These are phyloP conservation scores for Pogonus chalceus DNA, from an alignment of 1,140 invertebrate genomes.

Conservation along the genomic window DNA sequence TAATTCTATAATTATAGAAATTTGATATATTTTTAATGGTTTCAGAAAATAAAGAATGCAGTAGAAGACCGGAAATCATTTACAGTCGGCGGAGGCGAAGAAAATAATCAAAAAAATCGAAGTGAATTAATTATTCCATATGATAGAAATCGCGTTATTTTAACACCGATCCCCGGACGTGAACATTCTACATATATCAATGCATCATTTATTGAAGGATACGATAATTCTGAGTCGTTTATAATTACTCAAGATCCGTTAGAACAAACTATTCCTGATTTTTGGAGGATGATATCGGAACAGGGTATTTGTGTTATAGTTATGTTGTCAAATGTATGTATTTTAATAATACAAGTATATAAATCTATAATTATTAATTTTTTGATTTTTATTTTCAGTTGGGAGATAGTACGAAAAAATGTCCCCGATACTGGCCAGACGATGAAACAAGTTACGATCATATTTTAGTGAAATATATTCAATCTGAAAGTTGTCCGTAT, in stretches of 20 bases:
- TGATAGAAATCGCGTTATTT: conserved; percentile 80
- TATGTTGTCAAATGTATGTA: conserved; percentile 83
- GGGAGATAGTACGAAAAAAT: conserved; percentile 56
- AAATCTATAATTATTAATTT: not conserved
- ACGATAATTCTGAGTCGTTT: conserved; percentile 87
- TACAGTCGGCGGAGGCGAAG: conserved; percentile 68
- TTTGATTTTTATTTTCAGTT: conserved; percentile 37
- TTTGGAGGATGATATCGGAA: conserved; percentile 95
- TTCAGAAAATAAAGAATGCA: conserved; percentile 68
- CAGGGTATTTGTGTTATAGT: conserved; percentile 84
- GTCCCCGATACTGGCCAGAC: conserved; percentile 87
- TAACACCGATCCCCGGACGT: conserved; percentile 65
- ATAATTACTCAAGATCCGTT: conserved; percentile 93
- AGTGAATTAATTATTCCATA: conserved; percentile 82
- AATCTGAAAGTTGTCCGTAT: conserved; percentile 78
- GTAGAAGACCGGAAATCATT: conserved; percentile 74
- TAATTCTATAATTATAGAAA: not conserved
- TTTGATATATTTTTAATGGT: conserved; percentile 18
- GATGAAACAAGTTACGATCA: conserved; percentile 73
- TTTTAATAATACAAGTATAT: conserved; percentile 14
- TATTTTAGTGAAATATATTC: conserved; percentile 74
- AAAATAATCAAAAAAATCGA: conserved; percentile 81
- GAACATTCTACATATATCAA: conserved; percentile 95
- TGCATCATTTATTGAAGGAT: conserved; percentile 93
- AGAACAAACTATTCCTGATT: conserved; percentile 79